These are phyloP conservation scores for Calameuta filiformis DNA, from an alignment of 2,888 invertebrate genomes.

Conservation along the genomic window DNA sequence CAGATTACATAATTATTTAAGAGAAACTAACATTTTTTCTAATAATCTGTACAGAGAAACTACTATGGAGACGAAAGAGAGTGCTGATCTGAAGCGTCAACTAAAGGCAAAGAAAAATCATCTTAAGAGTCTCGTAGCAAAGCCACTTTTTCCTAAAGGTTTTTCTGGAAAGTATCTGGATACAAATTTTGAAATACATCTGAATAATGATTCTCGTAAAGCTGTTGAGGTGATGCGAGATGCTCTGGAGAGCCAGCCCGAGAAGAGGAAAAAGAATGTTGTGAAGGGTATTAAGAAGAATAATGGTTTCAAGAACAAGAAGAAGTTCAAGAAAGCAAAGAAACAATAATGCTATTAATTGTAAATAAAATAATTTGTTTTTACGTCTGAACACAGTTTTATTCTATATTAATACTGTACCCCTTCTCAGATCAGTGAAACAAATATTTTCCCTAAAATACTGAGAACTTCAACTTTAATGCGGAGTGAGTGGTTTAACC, in stretches of 20 bases:
- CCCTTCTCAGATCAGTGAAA: not conserved
- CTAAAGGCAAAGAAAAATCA: conserved; percentile 69
- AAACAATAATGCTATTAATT: not conserved
- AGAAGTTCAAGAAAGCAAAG: conserved; percentile 2
- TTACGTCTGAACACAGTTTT: not conserved
- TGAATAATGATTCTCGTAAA: conserved; percentile 53
- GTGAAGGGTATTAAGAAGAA: conserved; percentile 50
- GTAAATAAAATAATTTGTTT: not conserved
- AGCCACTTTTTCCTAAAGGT: conserved; percentile 76
- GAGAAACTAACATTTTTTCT: conserved; percentile 12
- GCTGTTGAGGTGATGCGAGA: conserved; percentile 71
- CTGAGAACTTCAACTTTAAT: not conserved
- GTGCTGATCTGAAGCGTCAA: conserved; percentile 66
- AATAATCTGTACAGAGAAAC: conserved; percentile 40
- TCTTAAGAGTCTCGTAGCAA: conserved; percentile 68
- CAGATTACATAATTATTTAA: not conserved
- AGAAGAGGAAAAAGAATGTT: conserved; percentile 35
- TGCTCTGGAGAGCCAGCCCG: conserved; percentile 62
- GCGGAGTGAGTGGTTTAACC: not conserved
- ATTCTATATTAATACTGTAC: not conserved
- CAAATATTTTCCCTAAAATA: not conserved
- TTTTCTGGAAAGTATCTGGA: conserved; percentile 75
- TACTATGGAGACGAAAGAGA: conserved; percentile 56
- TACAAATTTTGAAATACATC: conserved; percentile 52
- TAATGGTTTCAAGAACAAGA: conserved; percentile 20